phyloP scores from a whole-genome alignment of 2,888 invertebrate genomes.

The Lypha dubia region DNA sequence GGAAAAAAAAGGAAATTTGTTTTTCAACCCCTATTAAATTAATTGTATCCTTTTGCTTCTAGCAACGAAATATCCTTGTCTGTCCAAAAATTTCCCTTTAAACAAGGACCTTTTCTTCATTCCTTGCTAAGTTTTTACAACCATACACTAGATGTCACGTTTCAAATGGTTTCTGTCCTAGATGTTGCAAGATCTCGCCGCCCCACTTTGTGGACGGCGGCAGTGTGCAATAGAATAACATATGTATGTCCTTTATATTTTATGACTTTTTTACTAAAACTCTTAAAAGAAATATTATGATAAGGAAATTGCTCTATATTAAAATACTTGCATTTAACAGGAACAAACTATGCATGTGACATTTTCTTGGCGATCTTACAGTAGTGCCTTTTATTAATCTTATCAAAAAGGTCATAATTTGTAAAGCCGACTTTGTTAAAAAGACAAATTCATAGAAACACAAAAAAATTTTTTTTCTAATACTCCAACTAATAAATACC shows the following conservation, averaged over 20 bases:
- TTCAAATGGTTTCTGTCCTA: constrained; percentile 42
- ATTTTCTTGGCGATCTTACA: constrained; percentile 39
- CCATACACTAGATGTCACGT: constrained; percentile 42
- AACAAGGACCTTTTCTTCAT: constrained; percentile 21
- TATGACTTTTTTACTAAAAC: constrained; percentile 51
- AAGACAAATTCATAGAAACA: constrained; percentile 45
- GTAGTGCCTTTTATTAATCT: constrained; percentile 73
- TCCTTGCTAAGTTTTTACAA: constrained; percentile 16
- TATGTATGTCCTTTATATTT: constrained; percentile 46
- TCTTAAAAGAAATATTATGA: constrained; percentile 51
- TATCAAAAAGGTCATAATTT: constrained; percentile 78
- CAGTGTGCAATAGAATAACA: constrained; percentile 8
- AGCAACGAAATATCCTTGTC: constrained; percentile 31
- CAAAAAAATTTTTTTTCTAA: too few species aligned
- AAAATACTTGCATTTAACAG: constrained; percentile 1
- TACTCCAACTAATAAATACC: too few species aligned
- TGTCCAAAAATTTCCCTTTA: not conserved
- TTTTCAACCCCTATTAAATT: not conserved
- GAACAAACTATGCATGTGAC: constrained; percentile 27
- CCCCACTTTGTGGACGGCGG: constrained; percentile 39
- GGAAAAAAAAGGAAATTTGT: not conserved
- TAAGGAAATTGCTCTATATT: constrained; percentile 70
- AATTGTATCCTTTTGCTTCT: not conserved
- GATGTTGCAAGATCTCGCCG: constrained; percentile 34
- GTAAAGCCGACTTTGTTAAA: constrained; percentile 75